A percentile compares a stretch with the other conserved stretches of the same genome.
phyloP scores from a whole-genome alignment of 1,140 invertebrate genomes.

The Orussus abietinus region DNA sequence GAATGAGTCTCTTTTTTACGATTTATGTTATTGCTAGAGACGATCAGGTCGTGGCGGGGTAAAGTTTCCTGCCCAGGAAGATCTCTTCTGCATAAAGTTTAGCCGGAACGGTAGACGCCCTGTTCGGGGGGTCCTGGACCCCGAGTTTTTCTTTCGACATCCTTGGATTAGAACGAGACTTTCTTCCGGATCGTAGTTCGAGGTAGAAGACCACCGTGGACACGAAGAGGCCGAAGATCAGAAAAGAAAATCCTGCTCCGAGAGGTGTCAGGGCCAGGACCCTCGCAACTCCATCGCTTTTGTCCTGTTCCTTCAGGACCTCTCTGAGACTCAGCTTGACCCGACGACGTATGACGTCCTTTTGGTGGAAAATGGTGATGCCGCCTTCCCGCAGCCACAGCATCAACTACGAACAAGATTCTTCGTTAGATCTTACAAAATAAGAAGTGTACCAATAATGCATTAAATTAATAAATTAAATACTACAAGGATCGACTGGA shows the following conservation, averaged over 20 bases:
- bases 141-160: too few relatives aligned
- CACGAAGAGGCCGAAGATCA: constrained; percentile 27
- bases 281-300: constrained; percentile 15
- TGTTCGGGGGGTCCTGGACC: too few relatives aligned
- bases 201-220: constrained; percentile 32
- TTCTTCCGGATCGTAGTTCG: constrained; percentile 28
- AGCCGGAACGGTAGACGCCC: too few relatives aligned
- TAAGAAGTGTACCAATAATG: too few relatives aligned
- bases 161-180: too few relatives aligned
- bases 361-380: constrained; percentile 28
- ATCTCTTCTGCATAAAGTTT: too few relatives aligned
- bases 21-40: too few relatives aligned
- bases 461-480: too few relatives aligned
- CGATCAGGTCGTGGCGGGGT: too few relatives aligned
- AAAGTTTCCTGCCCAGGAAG: too few relatives aligned
- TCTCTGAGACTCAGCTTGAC: constrained; percentile 24
- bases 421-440: constrained; percentile 5
- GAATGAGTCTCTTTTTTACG: too few relatives aligned
- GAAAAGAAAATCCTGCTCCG: constrained; percentile 33
- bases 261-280: constrained; percentile 34
- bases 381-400: constrained; percentile 33
- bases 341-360: constrained; percentile 33
- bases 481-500: too few relatives aligned
- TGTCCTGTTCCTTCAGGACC: constrained; percentile 37
- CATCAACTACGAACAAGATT: constrained; percentile 26